A percentile compares a stretch with the other conserved stretches of the same genome.
Conservation (phyloP, 2,113 vertebrate species). For the Chaetodon auriga region DNA sequence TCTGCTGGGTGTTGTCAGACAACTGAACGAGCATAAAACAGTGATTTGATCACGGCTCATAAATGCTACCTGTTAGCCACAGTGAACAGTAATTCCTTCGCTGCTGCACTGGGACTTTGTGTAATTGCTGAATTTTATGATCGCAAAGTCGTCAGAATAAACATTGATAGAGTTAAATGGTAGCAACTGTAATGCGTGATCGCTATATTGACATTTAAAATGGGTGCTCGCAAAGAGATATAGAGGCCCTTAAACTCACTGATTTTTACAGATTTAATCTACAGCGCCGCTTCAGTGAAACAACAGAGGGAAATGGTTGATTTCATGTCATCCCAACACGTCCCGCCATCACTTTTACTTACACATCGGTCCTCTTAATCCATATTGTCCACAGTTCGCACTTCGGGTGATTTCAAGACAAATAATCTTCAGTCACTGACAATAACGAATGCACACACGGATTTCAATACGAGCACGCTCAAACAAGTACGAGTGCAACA, state of each 20-base stretch:
- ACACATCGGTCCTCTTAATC: constrained; percentile 11
- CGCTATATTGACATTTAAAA: constrained; percentile 25
- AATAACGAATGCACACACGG: constrained; percentile 40
- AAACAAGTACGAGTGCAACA: constrained; percentile 20
- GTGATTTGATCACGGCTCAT: not conserved
- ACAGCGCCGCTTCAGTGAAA: constrained; percentile 13
- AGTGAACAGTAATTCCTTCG: not conserved
- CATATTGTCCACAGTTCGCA: not conserved
- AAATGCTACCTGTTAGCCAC: constrained; percentile 1
- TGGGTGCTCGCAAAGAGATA: not conserved
- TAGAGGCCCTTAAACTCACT: constrained; percentile 7
- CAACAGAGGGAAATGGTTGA: constrained; percentile 5
- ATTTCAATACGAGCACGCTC: constrained; percentile 10
- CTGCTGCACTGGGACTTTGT: not conserved
- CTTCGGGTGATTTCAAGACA: constrained; percentile 1
- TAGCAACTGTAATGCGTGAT: not conserved
- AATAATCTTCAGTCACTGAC: constrained; percentile 26
- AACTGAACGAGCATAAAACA: not conserved
- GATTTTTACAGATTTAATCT: constrained; percentile 44
- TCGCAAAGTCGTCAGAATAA: constrained; percentile 1
- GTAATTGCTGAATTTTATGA: constrained; percentile 6
- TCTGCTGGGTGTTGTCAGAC: not conserved
- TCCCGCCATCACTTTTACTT: not conserved
- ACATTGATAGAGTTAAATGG: constrained; percentile 14
- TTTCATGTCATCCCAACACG: constrained; percentile 24